Conservation (phyloP, 2,113 vertebrate genomes). For the Labeo rohita region DNA sequence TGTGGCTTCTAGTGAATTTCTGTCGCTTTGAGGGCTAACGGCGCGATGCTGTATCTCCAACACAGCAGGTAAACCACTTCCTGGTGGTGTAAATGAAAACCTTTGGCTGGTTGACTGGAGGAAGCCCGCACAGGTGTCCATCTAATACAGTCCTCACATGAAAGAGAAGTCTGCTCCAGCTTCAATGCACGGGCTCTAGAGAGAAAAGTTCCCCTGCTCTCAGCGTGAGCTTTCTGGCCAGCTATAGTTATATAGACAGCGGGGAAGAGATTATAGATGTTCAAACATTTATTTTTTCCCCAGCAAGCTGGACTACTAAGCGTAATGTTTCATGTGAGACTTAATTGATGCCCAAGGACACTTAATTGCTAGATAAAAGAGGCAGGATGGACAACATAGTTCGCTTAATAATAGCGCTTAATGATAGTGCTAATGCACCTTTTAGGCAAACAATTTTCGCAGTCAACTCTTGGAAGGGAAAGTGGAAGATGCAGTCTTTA, state of each 20-base stretch:
- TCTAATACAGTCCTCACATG: slow-evolving; percentile 68
- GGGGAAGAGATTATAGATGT: slow-evolving; percentile 5
- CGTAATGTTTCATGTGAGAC: slow-evolving; percentile 17
- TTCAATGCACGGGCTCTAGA: slow-evolving; percentile 53
- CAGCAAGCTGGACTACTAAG: slow-evolving; percentile 22
- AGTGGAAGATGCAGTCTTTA: background rate
- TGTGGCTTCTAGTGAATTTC: slow-evolving; percentile 52
- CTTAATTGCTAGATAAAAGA: slow-evolving; percentile 30
- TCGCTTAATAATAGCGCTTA: slow-evolving; percentile 18
- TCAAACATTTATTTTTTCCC: slow-evolving; percentile 31
- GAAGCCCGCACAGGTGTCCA: slow-evolving; percentile 56
- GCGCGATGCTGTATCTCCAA: slow-evolving; percentile 43
- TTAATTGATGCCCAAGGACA: slow-evolving; percentile 42
- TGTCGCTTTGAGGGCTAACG: slow-evolving; percentile 52
- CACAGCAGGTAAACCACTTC: slow-evolving; percentile 52
- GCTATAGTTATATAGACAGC: slow-evolving; percentile 41
- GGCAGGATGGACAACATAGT: background rate
- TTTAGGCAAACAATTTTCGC: background rate
- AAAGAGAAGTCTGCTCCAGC: slow-evolving; percentile 63
- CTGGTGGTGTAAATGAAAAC: slow-evolving; percentile 67
- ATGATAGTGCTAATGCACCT: background rate
- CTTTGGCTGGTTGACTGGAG: slow-evolving; percentile 62
- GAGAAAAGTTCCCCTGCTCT: slow-evolving; percentile 55
- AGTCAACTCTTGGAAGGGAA: background rate
- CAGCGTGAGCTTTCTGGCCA: slow-evolving; percentile 38